These are phyloP conservation scores for Chaetura pelagica DNA, from an alignment of 2,113 vertebrate species.

Conservation along the genomic window DNA sequence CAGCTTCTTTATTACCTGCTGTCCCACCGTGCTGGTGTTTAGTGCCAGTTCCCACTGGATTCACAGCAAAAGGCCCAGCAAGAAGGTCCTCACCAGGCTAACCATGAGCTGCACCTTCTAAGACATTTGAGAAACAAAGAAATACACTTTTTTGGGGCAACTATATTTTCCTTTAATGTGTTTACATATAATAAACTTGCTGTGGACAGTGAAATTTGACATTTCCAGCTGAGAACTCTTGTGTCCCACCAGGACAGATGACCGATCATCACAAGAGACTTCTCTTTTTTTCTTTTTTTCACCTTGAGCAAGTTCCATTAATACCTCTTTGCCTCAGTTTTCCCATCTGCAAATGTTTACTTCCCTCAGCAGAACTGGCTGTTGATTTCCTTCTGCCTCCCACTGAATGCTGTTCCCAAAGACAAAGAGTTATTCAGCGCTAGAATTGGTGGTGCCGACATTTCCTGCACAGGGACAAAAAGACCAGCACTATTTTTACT, in stretches of 20 bases:
- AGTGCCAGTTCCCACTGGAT: neutral
- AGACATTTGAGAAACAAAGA: neutral
- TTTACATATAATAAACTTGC: neutral
- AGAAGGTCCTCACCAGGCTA: neutral
- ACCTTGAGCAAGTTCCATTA: neutral
- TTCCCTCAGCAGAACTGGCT: slow-evolving; percentile 22
- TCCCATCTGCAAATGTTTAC: slow-evolving; percentile 39
- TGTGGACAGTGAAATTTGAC: neutral
- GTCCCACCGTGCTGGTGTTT: neutral
- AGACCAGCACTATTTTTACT: slow-evolving; percentile 44
- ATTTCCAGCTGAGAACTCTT: neutral
- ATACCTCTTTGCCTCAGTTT: neutral
- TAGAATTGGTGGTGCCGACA: slow-evolving; percentile 24
- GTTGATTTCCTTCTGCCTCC: slow-evolving; percentile 44
- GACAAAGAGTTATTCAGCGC: neutral
- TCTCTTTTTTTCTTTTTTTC: neutral
- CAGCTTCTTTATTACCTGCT: too few relatives aligned
- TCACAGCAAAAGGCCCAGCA: neutral
- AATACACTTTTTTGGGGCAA: neutral
- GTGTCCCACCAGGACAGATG: neutral
- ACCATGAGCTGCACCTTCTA: neutral
- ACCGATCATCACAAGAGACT: neutral
- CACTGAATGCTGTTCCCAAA: neutral
- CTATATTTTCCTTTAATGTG: neutral
- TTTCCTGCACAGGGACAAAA: slow-evolving; percentile 57